Conservation (phyloP, 2,113 vertebrate species). For the Cromileptes altivelis region DNA sequence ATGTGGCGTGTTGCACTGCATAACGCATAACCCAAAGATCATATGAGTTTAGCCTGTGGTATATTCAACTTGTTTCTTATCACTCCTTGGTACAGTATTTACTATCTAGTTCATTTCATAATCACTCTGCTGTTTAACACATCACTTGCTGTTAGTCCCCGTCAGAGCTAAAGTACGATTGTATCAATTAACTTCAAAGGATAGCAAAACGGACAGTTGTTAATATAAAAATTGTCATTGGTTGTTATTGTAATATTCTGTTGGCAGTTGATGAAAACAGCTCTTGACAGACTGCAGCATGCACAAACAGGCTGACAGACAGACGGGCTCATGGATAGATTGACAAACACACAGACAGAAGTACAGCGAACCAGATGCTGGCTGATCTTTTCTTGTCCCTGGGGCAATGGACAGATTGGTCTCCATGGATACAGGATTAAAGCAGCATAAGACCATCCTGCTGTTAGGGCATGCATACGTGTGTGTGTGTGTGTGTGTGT, state of each 20-base stretch:
- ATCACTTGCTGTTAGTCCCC: background rate
- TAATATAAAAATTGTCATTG: slow-evolving; percentile 33
- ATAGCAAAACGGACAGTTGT: slow-evolving; percentile 1
- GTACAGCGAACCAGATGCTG: slow-evolving; percentile 75
- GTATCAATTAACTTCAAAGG: slow-evolving; percentile 6
- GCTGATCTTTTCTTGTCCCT: slow-evolving; percentile 71
- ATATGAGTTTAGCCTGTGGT: background rate
- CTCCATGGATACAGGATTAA: slow-evolving; percentile 78
- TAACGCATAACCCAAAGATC: background rate
- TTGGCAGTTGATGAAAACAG: slow-evolving; percentile 51
- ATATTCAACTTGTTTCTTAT: background rate
- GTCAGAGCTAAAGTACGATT: background rate
- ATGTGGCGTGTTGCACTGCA: background rate
- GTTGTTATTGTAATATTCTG: slow-evolving; percentile 38
- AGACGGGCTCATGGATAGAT: slow-evolving; percentile 50
- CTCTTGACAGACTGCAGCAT: slow-evolving; percentile 57
- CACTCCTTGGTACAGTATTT: background rate
- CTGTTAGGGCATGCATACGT: slow-evolving; percentile 44
- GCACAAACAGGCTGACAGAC: slow-evolving; percentile 60
- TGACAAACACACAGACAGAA: slow-evolving; percentile 58
- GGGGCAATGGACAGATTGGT: slow-evolving; percentile 76
- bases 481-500: slow-evolving; percentile 10
- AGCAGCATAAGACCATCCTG: slow-evolving; percentile 70
- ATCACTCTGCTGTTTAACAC: background rate
- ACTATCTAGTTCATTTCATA: background rate